Evolutionary conservation across 2,797 vertebrate species (phyloP).

Genomic region (Thripadectes ignobilis): DNA sequence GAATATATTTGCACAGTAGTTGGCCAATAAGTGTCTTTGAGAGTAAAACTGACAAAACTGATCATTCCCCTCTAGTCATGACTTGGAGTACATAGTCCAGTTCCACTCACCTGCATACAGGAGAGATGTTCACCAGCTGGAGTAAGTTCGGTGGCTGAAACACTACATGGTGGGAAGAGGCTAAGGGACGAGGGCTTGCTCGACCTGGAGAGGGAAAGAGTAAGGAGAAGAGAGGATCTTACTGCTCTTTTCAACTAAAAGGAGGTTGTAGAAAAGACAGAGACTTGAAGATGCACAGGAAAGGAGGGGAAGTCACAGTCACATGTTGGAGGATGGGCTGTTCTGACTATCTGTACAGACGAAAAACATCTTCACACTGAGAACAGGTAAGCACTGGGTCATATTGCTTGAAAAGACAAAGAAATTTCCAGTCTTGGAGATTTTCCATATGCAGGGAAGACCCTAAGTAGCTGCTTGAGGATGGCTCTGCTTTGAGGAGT

Average conservation of each 20-base stretch:
- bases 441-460: neutral
- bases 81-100: neutral
- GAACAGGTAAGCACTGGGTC: neutral
- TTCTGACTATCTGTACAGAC: neutral
- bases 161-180: neutral
- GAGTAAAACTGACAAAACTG: neutral
- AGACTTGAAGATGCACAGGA: neutral
- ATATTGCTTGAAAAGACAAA: fast-evolving
- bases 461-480: neutral
- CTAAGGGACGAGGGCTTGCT: neutral
- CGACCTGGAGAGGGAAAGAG: neutral
- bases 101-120: neutral
- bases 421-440: neutral
- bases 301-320: neutral
- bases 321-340: neutral
- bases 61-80: neutral
- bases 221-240: neutral
- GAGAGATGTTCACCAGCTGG: neutral
- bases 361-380: neutral
- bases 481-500: neutral
- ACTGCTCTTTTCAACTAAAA: neutral
- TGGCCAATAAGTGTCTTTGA: neutral
- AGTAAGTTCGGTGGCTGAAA: neutral
- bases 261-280: neutral
- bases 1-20: neutral